phyloP scores from a whole-genome alignment of 2,113 vertebrate genomes.

The Corythornis vintsioides region DNA sequence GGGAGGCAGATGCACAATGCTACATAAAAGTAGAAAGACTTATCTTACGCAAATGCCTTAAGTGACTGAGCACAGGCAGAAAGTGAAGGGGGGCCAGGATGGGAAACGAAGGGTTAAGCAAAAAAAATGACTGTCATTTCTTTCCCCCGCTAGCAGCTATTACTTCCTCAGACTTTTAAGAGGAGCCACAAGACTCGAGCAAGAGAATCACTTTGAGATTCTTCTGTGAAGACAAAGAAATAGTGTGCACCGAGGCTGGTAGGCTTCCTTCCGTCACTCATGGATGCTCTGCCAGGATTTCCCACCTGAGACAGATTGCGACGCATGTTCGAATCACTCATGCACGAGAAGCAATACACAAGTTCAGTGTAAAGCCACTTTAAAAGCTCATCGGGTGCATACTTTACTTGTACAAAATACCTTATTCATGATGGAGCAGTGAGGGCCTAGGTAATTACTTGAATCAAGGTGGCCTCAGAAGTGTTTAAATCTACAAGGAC shows the following conservation, averaged over 20 bases:
- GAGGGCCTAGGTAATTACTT: slow-evolving; percentile 99
- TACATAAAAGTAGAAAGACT: slow-evolving; percentile 71
- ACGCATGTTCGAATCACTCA: slow-evolving; percentile 90
- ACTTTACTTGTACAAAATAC: slow-evolving; percentile 98
- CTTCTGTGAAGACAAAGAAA: slow-evolving; percentile 74
- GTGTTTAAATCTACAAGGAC: slow-evolving; percentile 99
- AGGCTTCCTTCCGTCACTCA: slow-evolving; percentile 86
- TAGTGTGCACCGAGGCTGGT: slow-evolving; percentile 62
- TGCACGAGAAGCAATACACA: slow-evolving; percentile 94
- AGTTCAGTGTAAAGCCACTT: slow-evolving; percentile 96
- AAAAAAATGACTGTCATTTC: slow-evolving; percentile 47
- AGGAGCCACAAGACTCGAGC: slow-evolving; percentile 39
- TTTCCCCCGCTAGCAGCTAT: slow-evolving; percentile 32
- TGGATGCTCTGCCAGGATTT: slow-evolving; percentile 81
- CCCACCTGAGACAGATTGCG: slow-evolving; percentile 95
- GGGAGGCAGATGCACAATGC: slow-evolving; percentile 78
- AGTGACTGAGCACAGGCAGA: slow-evolving; percentile 40
- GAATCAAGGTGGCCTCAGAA: slow-evolving; percentile 99
- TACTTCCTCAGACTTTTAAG: slow-evolving; percentile 59
- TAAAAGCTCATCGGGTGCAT: slow-evolving; percentile 98
- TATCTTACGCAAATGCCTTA: slow-evolving; percentile 51
- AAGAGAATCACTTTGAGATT: slow-evolving; percentile 59
- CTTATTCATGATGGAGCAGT: slow-evolving; percentile 98
- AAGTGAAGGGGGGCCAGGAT: not conserved
- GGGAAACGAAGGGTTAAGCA: slow-evolving; percentile 58